These are phyloP conservation scores for Conus canariensis DNA, from an alignment of 2,888 invertebrate genomes.

Conservation along the genomic window DNA sequence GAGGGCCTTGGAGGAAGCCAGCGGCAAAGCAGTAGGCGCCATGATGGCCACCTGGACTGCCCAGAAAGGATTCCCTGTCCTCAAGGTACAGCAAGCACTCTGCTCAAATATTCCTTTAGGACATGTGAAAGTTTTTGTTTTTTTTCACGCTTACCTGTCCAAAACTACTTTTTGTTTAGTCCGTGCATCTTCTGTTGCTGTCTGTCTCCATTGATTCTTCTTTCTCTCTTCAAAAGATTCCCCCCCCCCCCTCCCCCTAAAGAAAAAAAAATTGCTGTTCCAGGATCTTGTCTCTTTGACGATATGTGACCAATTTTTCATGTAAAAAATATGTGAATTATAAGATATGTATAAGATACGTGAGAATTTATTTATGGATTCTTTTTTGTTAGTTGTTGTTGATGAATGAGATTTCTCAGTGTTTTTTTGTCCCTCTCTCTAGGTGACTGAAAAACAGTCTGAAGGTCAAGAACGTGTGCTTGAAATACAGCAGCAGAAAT, in stretches of 20 bases:
- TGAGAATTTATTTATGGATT: background rate
- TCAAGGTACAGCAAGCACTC: slow-evolving; percentile 78
- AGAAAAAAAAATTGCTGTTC: too few species aligned
- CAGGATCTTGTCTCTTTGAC: too few species aligned
- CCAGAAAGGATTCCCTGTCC: slow-evolving; percentile 95
- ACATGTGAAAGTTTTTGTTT: background rate
- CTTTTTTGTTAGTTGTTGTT: too few species aligned
- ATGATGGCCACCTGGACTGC: slow-evolving; percentile 99
- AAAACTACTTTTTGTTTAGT: background rate
- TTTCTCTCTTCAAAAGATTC: too few species aligned
- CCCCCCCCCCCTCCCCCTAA: too few species aligned
- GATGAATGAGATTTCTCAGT: background rate
- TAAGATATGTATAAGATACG: too few species aligned
- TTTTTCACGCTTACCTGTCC: background rate
- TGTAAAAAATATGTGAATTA: too few species aligned
- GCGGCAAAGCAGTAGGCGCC: slow-evolving; percentile 91
- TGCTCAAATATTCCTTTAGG: too few species aligned
- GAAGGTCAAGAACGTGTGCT: slow-evolving; percentile 82
- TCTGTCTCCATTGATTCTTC: too few species aligned
- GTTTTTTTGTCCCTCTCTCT: background rate
- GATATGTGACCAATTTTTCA: too few species aligned
- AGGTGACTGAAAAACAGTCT: slow-evolving; percentile 72
- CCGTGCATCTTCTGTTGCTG: background rate
- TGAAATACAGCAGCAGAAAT: slow-evolving; percentile 89
- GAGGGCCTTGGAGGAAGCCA: slow-evolving; percentile 92